Evolutionary conservation across 2,888 invertebrate genomes (phyloP), one percentile per base, ranked within the genome.

Genomic region (Campaea margaritaria): DNA sequence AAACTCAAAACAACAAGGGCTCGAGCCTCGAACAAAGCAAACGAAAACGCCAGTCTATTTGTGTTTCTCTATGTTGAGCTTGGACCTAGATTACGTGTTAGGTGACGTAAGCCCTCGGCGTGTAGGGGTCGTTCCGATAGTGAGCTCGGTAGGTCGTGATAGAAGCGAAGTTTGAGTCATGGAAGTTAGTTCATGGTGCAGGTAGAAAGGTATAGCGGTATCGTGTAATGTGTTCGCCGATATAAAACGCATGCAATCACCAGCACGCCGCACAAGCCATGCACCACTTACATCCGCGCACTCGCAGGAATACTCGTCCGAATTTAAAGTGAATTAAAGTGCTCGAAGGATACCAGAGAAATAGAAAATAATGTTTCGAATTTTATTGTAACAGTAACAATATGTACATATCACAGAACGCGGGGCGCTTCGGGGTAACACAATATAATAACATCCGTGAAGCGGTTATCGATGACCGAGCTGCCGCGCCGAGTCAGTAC

Each of bases 391-490:
- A 91, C 91, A 90, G 80, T 91, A 92, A 92, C 89, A 90, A 87
- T 89, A 89, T 89, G 85, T 87, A 89, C 87, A 88, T 91, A 92
- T 92, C 92, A 92, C 91, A 92, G 91, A 90, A 91, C 92, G 91
- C 91, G 91, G 91, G 91, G 91, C 92, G 90, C 89, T 91, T 89
- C 86, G 89, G 90, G 91, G 88, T 83, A 80, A 78, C 80, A 79
- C 57, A 76, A 77, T 76, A 74, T 73, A 68, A 73, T 74, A 75
- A 77, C 74, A 78, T 83, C 81, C 81, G 83, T 81, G 83, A 81
- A 82, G 82, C 83, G 86, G 83, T 80, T 82, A 80, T 78, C 74
- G 70, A 75, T 80, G 47, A 79, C 81, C 81, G 74, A 74, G 73
- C 73, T 71, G 81, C 79, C 85, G 83, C 83, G 81, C 81, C 78